phyloP scores from a whole-genome alignment of 2,888 invertebrate genomes.

The Drosophila nr. perissopoda region DNA sequence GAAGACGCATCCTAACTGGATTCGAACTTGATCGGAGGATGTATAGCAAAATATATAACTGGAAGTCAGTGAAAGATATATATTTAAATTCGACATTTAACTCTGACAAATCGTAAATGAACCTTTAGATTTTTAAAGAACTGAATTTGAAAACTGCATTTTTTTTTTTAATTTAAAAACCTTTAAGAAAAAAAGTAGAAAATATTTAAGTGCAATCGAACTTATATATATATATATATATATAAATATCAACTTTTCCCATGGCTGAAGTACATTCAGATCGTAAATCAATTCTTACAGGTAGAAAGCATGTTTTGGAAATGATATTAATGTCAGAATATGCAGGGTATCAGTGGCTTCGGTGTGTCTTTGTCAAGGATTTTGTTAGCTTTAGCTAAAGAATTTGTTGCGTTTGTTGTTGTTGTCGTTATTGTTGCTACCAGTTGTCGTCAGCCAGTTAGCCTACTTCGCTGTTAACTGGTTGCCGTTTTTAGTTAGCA shows the following conservation, averaged over 20 bases:
- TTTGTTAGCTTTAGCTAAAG: constrained; percentile 14
- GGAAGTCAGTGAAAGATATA: neutral
- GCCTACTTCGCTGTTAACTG: constrained; percentile 70
- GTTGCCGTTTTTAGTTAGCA: constrained; percentile 46
- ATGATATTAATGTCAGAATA: neutral
- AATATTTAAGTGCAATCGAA: neutral
- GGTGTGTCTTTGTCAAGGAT: neutral
- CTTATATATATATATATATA: neutral
- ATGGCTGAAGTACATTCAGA: neutral
- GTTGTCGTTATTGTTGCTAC: constrained; percentile 2
- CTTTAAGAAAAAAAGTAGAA: neutral
- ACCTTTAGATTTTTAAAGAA: neutral
- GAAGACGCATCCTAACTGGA: neutral
- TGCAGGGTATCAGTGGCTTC: neutral
- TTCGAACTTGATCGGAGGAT: neutral
- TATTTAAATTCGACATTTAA: neutral
- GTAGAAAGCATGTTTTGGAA: neutral
- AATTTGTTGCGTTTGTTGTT: constrained; percentile 1
- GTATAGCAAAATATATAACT: neutral
- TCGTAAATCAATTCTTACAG: neutral
- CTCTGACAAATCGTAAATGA: neutral
- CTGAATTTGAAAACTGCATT: neutral
- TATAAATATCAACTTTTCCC: neutral
- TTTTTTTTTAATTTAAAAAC: neutral
- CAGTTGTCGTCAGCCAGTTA: constrained; percentile 61